Percentiles rank a stretch among this genome's conserved stretches.
phyloP scores from a whole-genome alignment of 1,140 invertebrate genomes.

The Drosophila malerkotliana region DNA sequence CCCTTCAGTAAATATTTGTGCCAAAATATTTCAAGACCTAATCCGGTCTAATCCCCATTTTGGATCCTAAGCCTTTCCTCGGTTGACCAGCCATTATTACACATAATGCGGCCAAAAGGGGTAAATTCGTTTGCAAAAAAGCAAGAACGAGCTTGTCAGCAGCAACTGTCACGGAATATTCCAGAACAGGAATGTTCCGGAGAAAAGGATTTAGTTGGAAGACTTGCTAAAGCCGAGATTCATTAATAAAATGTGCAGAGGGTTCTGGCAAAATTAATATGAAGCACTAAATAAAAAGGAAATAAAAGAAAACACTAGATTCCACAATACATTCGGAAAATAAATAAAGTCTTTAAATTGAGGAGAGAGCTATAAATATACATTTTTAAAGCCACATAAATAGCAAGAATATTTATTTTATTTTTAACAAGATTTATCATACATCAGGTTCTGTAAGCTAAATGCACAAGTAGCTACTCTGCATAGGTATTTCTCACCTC shows the following conservation, averaged over 20 bases:
- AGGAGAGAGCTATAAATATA: not conserved
- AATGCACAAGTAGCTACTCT: not conserved
- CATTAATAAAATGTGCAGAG: slow-evolving; percentile 3
- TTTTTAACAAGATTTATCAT: not conserved
- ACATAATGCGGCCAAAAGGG: slow-evolving; percentile 31
- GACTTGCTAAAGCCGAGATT: not conserved
- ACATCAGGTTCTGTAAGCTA: not conserved
- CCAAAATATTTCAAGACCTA: slow-evolving; percentile 76
- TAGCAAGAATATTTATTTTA: too few relatives aligned
- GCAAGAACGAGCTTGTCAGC: slow-evolving; percentile 33
- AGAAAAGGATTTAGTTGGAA: not conserved
- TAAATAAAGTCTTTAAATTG: not conserved
- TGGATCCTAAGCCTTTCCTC: slow-evolving; percentile 50
- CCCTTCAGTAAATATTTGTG: slow-evolving; percentile 71
- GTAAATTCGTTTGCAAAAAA: slow-evolving; percentile 5
- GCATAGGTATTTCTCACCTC: slow-evolving; percentile 19
- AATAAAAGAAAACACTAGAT: too few relatives aligned
- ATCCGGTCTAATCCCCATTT: slow-evolving; percentile 68
- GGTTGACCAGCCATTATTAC: slow-evolving; percentile 63
- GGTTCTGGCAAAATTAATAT: not conserved
- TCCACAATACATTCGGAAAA: too few relatives aligned
- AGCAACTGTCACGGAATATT: slow-evolving; percentile 1
- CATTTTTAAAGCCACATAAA: not conserved
- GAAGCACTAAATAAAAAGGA: not conserved
- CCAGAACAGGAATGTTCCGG: not conserved